Conservation (phyloP, 2,113 vertebrate genomes). For the Myotis brandtii region DNA sequence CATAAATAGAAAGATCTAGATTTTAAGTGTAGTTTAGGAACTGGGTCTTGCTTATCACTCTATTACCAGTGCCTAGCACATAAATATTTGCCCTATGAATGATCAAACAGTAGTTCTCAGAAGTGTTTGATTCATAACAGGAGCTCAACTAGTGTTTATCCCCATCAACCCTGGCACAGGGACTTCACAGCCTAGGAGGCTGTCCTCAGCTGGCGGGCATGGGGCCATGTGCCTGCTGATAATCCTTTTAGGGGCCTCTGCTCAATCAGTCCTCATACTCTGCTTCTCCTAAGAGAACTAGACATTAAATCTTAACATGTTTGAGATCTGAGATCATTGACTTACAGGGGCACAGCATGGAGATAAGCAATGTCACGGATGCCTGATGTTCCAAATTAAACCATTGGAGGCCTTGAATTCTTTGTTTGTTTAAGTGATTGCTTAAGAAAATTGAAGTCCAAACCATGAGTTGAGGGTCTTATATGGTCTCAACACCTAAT, state of each 20-base stretch:
- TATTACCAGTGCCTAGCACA: background rate
- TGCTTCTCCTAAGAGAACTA: slow-evolving; percentile 38
- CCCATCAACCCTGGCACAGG: background rate
- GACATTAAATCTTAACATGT: background rate
- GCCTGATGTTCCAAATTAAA: slow-evolving; percentile 37
- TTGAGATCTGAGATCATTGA: slow-evolving; percentile 58
- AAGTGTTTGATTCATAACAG: background rate
- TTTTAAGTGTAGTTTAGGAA: background rate
- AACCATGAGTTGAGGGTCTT: background rate
- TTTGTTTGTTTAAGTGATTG: background rate
- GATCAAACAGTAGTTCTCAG: background rate
- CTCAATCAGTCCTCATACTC: background rate
- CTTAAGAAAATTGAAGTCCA: background rate
- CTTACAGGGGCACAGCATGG: background rate
- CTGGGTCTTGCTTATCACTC: background rate
- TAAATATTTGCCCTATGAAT: background rate
- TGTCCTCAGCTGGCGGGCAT: background rate
- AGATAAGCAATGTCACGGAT: background rate
- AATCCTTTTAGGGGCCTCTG: background rate
- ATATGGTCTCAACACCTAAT: background rate
- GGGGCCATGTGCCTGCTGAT: slow-evolving; percentile 48
- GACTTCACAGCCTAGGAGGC: background rate
- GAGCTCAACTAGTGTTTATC: background rate
- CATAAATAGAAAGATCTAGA: background rate
- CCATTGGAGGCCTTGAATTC: background rate